Percentiles rank a stretch among this genome's conserved stretches.
Evolutionary conservation across 2,113 vertebrate genomes (phyloP).

Genomic region (Sinocyclocheilus maitianheensis): DNA sequence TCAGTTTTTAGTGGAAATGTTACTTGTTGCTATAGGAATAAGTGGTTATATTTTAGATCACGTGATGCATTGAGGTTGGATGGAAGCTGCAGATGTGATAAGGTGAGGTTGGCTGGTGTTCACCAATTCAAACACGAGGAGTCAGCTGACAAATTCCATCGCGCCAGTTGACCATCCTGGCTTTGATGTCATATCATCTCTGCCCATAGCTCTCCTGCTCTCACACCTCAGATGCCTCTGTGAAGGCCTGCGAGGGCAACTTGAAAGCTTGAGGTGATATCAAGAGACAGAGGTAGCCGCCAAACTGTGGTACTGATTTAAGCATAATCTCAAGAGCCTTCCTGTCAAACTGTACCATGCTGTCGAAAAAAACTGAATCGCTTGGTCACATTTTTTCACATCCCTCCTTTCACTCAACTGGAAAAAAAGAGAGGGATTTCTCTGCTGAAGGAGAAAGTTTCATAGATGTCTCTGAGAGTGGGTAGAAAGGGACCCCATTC

Average conservation of each 20-base stretch:
- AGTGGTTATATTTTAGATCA: not conserved
- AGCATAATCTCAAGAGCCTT: slow-evolving; percentile 72
- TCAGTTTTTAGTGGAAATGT: slow-evolving; percentile 48
- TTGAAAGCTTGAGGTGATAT: slow-evolving; percentile 17
- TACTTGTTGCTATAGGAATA: not conserved
- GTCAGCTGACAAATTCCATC: slow-evolving; percentile 44
- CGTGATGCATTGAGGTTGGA: not conserved
- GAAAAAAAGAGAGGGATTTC: slow-evolving; percentile 8
- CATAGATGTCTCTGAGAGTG: slow-evolving; percentile 26
- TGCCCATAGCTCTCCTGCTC: slow-evolving; percentile 35
- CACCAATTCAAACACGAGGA: slow-evolving; percentile 7
- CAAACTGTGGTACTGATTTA: slow-evolving; percentile 72
- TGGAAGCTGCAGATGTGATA: slow-evolving; percentile 19
- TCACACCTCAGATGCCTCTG: slow-evolving; percentile 25
- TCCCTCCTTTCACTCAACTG: not conserved
- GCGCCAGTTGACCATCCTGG: slow-evolving; percentile 35
- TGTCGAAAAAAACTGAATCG: slow-evolving; percentile 67
- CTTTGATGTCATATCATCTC: slow-evolving; percentile 50
- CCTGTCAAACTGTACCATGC: slow-evolving; percentile 59
- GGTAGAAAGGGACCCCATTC: slow-evolving; percentile 65
- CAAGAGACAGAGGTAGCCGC: slow-evolving; percentile 68
- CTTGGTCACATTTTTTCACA: slow-evolving; percentile 18
- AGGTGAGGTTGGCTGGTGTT: slow-evolving; percentile 29
- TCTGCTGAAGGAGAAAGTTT: slow-evolving; percentile 22
- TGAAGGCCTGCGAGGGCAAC: slow-evolving; percentile 42